Evolutionary conservation across 2,888 invertebrate genomes (phyloP), one percentile per base, ranked within the genome.

Genomic region (Encarsia formosa): DNA sequence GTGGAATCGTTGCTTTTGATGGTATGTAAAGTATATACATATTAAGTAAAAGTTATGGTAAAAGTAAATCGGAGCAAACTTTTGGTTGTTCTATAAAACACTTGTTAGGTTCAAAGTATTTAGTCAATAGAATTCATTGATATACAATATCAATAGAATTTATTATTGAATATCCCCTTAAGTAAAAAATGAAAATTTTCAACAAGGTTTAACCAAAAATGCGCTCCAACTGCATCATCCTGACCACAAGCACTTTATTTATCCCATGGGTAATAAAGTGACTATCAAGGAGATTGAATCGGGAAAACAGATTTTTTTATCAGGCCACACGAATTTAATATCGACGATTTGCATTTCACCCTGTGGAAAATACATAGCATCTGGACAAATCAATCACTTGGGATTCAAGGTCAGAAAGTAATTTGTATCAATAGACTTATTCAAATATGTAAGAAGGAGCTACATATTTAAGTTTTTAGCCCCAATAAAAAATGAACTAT

Each of bases 321-420:
- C 82, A 19, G 91, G 91, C 0, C 92, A 92, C 64, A 84, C 86
- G 0, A 88, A 91, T 70, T 81, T 82, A 23, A 85, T 92, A 41
- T 86, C 89, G 0, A 81, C 88, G 2, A 77, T 92, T 19, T 86
- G 87, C 41, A 71, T 91, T 11, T 94, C 95, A 9, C 77, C 79
- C 1, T 76, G 82, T 61, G 91, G 95, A 20, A 84, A 83, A 19
- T 89, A 82, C 64, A 77, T 96, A 32, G 95, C 91, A 5, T 92
- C 94, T 0, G 95, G 95, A 0, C 93, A 95, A 75, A 82, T 87
- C 32, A 94, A 90, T 67, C 88, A 92, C 67, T 88, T 91, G 73
- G 95, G 95, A 4, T 94, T 93, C 71, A 90, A 88, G 72, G 86
- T 85, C 52, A 16, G 29, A 13, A 19, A 29, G 16, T 31, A 20